Base-by-base conservation (phyloP, 2,797 vertebrate genomes). In the Siniperca scherzeri region DNA sequence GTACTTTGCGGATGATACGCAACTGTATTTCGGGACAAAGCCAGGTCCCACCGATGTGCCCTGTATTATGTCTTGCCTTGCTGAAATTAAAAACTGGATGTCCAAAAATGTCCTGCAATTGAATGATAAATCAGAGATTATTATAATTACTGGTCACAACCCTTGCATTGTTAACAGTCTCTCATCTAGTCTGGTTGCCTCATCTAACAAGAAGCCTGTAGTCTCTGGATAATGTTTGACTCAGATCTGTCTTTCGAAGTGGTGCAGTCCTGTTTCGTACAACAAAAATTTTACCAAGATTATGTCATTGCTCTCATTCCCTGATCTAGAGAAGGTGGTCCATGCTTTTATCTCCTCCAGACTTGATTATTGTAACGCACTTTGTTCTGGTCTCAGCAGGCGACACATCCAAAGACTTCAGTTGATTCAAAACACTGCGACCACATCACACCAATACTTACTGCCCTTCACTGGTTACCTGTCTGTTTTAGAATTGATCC, bases 1-100 rank as follows among this genome's bases (percentile, higher is more conserved):
- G 36, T 38, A n/a, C 6, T 0, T 62, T 73, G 78, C 66, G 52
- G 77, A 87, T 46, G 78, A 44, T 56, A 36, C 3, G 0, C 22
- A 38, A 42, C 25, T 74, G 5, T 66, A 44, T 33, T 27, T 61
- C 0, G 2, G 40, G n/a, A 68, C 7, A 52, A 38, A 64, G 8
- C 30, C 33, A 22, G n/a, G 14, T 60, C 25, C 8, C 22, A 27
- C 10, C 3, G 1, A 46, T 52, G 33, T 50, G 61, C 71, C 77
- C 22, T 50, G 48, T 42, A 4, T 57, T 68, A 38, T 52, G 48
- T 73, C 22, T 46, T 65, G 17, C 6, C 2, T 17, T 10, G 42
- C 42, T 59, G 62, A 59, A 68, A 62, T 67, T 19, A 44, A 60
- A 30, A 64, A 25, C 13, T 22, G 19, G 7, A 57, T 48, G 3